Percentiles rank a stretch among this genome's conserved stretches.
phyloP scores from a whole-genome alignment of 2,888 invertebrate species.

The Itoplectis maculator region DNA sequence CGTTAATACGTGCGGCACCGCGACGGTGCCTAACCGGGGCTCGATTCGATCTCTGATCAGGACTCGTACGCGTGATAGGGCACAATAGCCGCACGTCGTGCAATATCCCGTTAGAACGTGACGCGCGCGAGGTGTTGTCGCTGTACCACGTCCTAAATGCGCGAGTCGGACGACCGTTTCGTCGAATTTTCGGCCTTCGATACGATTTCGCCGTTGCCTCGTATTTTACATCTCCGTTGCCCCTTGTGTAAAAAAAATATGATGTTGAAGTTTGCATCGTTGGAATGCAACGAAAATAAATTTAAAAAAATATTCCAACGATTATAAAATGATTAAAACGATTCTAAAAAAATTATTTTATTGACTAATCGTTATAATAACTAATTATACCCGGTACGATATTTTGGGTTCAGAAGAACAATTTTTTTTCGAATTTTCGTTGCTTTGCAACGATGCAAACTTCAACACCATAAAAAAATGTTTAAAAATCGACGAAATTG shows the following conservation, averaged over 20 bases:
- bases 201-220: neutral
- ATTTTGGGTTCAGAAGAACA: too few species aligned
- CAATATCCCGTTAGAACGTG: conserved; percentile 21
- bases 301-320: too few species aligned
- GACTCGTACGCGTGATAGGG: neutral
- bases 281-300: too few species aligned
- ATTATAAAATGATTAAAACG: too few species aligned
- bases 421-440: too few species aligned
- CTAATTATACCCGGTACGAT: too few species aligned
- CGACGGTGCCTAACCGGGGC: neutral
- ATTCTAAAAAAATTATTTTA: too few species aligned
- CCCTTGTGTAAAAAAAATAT: neutral
- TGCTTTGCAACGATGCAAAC: too few species aligned
- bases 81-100: neutral
- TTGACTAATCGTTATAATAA: too few species aligned
- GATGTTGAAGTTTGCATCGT: too few species aligned
- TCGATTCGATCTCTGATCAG: conserved; percentile 2
- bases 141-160: neutral
- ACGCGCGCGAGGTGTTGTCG: neutral
- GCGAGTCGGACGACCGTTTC: neutral
- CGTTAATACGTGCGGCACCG: neutral
- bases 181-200: neutral
- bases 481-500: too few species aligned
- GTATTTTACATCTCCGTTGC: neutral
- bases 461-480: too few species aligned